Base-by-base conservation (phyloP, 2,113 vertebrate genomes). In the Aptenodytes forsteri region DNA sequence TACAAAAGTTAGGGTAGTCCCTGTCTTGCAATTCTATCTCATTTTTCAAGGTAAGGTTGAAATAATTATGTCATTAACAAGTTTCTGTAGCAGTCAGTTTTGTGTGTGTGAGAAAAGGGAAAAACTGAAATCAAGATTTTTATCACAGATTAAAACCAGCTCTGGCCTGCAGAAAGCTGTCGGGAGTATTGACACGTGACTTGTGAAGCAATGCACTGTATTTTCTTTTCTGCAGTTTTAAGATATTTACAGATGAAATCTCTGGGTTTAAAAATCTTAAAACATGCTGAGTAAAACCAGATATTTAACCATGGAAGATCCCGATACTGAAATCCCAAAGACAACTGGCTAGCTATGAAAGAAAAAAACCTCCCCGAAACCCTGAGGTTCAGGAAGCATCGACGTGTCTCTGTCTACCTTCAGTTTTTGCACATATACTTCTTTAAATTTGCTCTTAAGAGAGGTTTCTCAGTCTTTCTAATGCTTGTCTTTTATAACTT, bases 151-250 rank as follows among this genome's bases (percentile, higher is more conserved):
- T 36, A 18, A 42, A 52, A 21, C 5, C 32, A 56, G 13, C 55
- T 65, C 29, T 30, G 54, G 15, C 34, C 59, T 49, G n/a, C 13
- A 38, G 75, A 70, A 47, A 69, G 34, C 40, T 49, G 21, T 34
- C 1, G 5, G n/a, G 38, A n/a, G 11, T 27, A 12, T 18, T n/a
- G 36, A 11, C 14, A 7, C 2, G 2, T 54, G n/a, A 26, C 36
- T 15, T 1, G 8, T 18, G 23, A 19, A 70, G 49, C 56, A 40
- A 10, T 16, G 10, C 18, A 18, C 36, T 46, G 15, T 27, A 2
- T 17, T 38, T 70, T 42, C 21, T 76, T n/a, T 16, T 29, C 38
- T 56, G 20, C 19, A 44, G 23, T 62, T 58, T 80, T 64, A 27
- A 87, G 34, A 44, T 32, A 27, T 12, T 69, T 52, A 36, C 44